Evolutionary conservation across 2,113 vertebrate genomes (phyloP).

Genomic region (Corydoras sp.): DNA sequence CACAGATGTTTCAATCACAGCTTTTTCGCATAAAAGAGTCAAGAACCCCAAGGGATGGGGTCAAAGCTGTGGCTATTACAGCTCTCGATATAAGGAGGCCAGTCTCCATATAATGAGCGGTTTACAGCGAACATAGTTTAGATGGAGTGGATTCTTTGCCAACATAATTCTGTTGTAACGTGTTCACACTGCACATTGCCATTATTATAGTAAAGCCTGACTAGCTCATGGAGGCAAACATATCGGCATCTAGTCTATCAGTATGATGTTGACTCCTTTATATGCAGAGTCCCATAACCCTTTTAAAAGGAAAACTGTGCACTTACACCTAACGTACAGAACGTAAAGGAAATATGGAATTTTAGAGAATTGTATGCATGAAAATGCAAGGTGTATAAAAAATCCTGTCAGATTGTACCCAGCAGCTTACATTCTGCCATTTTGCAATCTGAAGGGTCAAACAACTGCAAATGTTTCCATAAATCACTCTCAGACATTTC

Average conservation of each 20-base stretch:
- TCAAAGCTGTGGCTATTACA: slow-evolving; percentile 53
- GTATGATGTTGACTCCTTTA: neutral
- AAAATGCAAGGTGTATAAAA: neutral
- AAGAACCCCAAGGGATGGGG: slow-evolving; percentile 70
- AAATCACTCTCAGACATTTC: slow-evolving; percentile 39
- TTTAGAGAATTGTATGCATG: slow-evolving; percentile 1
- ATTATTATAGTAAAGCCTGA: neutral
- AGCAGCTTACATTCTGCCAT: slow-evolving; percentile 9
- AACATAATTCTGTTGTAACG: slow-evolving; percentile 18
- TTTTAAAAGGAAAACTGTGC: neutral
- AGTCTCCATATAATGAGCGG: slow-evolving; percentile 64
- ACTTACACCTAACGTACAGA: neutral
- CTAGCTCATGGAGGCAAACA: neutral
- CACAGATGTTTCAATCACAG: slow-evolving; percentile 66
- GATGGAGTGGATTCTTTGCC: slow-evolving; percentile 35
- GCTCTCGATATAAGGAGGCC: slow-evolving; percentile 49
- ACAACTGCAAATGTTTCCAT: slow-evolving; percentile 34
- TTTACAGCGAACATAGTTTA: slow-evolving; percentile 56
- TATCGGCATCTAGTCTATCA: neutral
- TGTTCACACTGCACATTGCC: neutral
- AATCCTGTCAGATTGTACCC: neutral
- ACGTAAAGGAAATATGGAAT: neutral
- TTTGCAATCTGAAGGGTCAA: slow-evolving; percentile 30
- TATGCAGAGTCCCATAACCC: neutral
- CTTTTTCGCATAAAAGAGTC: slow-evolving; percentile 74